A percentile compares a stretch with the other conserved stretches of the same genome.
phyloP scores from a whole-genome alignment of 64 coral and sea anemone genomes.

The Catalaphyllia jardinei region DNA sequence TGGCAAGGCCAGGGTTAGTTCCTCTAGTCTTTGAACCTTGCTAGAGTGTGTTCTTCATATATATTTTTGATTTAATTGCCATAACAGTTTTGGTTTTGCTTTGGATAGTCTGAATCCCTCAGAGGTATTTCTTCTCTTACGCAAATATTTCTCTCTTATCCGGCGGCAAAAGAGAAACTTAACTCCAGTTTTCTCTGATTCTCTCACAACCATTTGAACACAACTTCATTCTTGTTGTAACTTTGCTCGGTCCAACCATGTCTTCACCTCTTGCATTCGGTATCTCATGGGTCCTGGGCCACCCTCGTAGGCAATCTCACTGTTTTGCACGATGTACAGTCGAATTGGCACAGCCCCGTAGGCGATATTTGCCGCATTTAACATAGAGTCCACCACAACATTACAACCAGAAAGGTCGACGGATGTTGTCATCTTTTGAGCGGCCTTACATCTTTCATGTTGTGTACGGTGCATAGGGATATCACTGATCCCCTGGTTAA shows the following conservation, averaged over 20 bases:
- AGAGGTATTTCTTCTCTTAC: too few relatives aligned
- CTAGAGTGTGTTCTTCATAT: too few relatives aligned
- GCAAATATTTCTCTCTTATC: too few relatives aligned
- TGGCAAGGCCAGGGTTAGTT: too few relatives aligned
- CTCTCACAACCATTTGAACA: too few relatives aligned
- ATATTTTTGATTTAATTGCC: too few relatives aligned
- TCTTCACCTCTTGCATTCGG: slow-evolving; percentile 51
- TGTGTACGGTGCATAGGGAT: slow-evolving; percentile 69
- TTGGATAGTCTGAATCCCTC: too few relatives aligned
- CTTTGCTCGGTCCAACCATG: slow-evolving; percentile 49
- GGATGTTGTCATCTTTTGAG: slow-evolving; percentile 29
- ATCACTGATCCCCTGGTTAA: slow-evolving; percentile 39
- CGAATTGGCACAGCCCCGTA: slow-evolving; percentile 84
- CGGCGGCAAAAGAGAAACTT: too few relatives aligned
- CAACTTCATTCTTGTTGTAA: neutral
- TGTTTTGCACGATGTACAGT: slow-evolving; percentile 65
- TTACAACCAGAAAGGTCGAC: slow-evolving; percentile 17
- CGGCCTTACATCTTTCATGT: slow-evolving; percentile 57
- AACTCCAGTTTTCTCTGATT: too few relatives aligned
- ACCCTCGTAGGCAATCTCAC: slow-evolving; percentile 62
- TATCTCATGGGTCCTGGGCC: slow-evolving; percentile 70
- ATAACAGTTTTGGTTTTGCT: too few relatives aligned
- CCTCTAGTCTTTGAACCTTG: too few relatives aligned
- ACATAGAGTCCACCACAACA: slow-evolving; percentile 73
- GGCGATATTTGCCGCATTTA: slow-evolving; percentile 75